Conservation (phyloP, 1,140 invertebrate species). For the Atta texana region DNA sequence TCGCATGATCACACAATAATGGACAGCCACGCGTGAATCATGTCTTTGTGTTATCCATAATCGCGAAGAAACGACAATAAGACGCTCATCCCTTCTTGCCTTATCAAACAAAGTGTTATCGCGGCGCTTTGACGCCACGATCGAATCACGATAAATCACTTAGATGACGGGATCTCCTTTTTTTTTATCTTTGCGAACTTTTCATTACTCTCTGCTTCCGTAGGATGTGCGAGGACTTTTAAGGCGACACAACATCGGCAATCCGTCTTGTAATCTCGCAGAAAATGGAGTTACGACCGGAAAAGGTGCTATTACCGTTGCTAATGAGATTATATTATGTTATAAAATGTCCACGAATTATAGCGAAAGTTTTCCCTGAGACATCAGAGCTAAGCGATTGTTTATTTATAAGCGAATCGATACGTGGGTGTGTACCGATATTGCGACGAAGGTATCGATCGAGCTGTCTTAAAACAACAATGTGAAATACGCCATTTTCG, state of each 20-base stretch:
- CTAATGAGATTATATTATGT: constrained; percentile 54
- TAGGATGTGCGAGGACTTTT: constrained; percentile 55
- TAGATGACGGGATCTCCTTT: neutral
- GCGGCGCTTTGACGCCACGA: constrained; percentile 34
- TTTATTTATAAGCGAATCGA: constrained; percentile 29
- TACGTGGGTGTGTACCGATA: constrained; percentile 38
- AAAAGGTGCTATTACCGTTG: constrained; percentile 47
- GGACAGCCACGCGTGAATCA: neutral
- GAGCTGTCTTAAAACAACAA: constrained; percentile 53
- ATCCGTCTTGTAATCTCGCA: constrained; percentile 32
- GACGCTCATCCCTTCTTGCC: neutral
- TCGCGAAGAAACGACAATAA: constrained; percentile 7
- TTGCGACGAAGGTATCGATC: constrained; percentile 51
- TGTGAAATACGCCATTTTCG: constrained; percentile 51
- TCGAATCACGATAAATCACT: constrained; percentile 50
- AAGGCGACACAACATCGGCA: constrained; percentile 32
- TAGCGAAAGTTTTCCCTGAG: constrained; percentile 29
- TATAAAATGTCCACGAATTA: constrained; percentile 16
- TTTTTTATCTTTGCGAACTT: neutral
- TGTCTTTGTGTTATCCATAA: neutral
- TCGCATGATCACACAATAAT: constrained; percentile 31
- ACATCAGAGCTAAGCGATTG: neutral
- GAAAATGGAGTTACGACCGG: constrained; percentile 33
- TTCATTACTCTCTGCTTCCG: constrained; percentile 33
- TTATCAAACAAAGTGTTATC: constrained; percentile 40